Conservation (phyloP, 1,140 invertebrate genomes). For the Tetramorium simillimum region DNA sequence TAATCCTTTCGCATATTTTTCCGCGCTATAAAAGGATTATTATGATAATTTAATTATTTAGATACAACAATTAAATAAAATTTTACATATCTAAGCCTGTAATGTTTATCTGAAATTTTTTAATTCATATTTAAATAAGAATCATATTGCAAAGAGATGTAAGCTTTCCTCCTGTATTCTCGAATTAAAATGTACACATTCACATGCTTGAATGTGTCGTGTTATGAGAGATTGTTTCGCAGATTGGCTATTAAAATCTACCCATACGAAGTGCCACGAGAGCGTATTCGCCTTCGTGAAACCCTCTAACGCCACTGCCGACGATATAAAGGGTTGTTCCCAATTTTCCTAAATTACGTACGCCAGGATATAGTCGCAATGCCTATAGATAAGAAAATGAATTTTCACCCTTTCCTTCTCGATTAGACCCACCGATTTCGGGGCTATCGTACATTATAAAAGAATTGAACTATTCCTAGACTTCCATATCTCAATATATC, state of each 20-base stretch:
- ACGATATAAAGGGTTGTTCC: slow-evolving; percentile 74
- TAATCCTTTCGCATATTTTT: background rate
- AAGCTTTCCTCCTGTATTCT: slow-evolving; percentile 55
- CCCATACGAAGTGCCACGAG: slow-evolving; percentile 73
- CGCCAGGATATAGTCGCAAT: slow-evolving; percentile 43
- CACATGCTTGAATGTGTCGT: slow-evolving; percentile 56
- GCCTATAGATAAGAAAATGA: slow-evolving; percentile 66
- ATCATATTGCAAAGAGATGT: slow-evolving; percentile 29
- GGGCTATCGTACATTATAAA: slow-evolving; percentile 13
- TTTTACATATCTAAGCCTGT: background rate
- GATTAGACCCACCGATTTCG: slow-evolving; percentile 18
- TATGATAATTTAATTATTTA: background rate
- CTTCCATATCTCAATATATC: background rate
- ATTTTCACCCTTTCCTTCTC: slow-evolving; percentile 60
- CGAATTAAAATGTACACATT: slow-evolving; percentile 67
- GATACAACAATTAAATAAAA: background rate
- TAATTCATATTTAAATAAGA: background rate
- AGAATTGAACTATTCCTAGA: slow-evolving; percentile 9
- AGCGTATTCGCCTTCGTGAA: slow-evolving; percentile 62
- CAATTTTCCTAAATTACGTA: slow-evolving; percentile 76
- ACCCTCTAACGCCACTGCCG: slow-evolving; percentile 66
- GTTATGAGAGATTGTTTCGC: slow-evolving; percentile 72
- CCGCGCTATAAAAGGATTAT: background rate
- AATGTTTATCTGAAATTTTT: background rate
- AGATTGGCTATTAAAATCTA: slow-evolving; percentile 78